A percentile compares a stretch with the other conserved stretches of the same genome.
Evolutionary conservation across 2,113 vertebrate species (phyloP).

Genomic region (Corythornis madagascariensis): DNA sequence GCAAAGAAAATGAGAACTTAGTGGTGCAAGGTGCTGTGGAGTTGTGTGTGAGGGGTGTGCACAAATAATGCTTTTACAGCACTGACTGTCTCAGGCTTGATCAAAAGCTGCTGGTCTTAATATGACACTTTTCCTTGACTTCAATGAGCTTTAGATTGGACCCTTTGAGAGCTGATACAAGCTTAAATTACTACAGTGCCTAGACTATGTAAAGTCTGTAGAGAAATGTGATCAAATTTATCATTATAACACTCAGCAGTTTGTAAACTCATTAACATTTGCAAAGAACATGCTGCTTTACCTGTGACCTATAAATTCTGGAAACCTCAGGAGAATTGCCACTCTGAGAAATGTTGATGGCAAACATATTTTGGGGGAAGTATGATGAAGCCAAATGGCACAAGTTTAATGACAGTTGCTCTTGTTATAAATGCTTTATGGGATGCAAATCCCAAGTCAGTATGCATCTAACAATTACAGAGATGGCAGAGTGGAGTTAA

Average conservation of each 20-base stretch:
- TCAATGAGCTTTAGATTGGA: constrained; percentile 24
- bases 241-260: constrained; percentile 50
- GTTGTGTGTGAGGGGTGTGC: not conserved
- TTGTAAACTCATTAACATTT: constrained; percentile 69
- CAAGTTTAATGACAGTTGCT: constrained; percentile 12
- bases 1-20: not conserved
- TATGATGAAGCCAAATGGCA: constrained; percentile 2
- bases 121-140: constrained; percentile 36
- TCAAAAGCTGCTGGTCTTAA: constrained; percentile 43
- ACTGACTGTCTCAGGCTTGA: constrained; percentile 10
- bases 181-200: constrained; percentile 30
- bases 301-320: constrained; percentile 48
- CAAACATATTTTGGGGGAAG: not conserved
- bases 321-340: constrained; percentile 32
- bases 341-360: constrained; percentile 5
- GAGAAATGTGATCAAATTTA: constrained; percentile 43
- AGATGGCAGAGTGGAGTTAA: not conserved
- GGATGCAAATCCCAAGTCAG: not conserved
- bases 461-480: not conserved
- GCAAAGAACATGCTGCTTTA: constrained; percentile 40
- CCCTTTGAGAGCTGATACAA: constrained; percentile 5
- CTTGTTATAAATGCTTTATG: not conserved
- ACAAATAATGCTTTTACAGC: constrained; percentile 20
- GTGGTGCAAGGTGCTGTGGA: constrained; percentile 1
- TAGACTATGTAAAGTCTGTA: constrained; percentile 1